Percentiles rank a stretch among this genome's conserved stretches.
Evolutionary conservation across 2,797 vertebrate genomes (phyloP).

Genomic region (Decapterus maruadsi): DNA sequence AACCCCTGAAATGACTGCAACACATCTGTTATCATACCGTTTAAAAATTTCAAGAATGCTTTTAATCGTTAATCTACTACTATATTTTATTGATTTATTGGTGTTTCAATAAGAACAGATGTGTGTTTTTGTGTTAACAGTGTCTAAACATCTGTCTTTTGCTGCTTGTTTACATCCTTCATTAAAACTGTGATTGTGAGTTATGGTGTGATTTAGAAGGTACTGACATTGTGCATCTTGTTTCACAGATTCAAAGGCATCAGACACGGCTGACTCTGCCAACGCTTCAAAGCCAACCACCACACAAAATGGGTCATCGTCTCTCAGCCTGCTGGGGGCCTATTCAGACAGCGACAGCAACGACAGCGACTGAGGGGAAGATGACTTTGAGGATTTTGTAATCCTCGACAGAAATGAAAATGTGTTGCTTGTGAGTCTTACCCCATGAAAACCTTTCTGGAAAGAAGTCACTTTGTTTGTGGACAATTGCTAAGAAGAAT

Average conservation of each 20-base stretch:
- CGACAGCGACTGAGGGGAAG: conserved; percentile 80
- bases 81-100: not conserved
- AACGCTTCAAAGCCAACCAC: conserved; percentile 35
- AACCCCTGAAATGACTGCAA: too few relatives aligned
- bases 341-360: conserved; percentile 92
- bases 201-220: not conserved
- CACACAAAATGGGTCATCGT: conserved; percentile 84
- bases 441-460: not conserved
- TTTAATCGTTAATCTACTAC: too few relatives aligned
- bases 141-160: not conserved
- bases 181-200: not conserved
- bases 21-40: too few relatives aligned
- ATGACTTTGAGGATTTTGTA: not conserved
- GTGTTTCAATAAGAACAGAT: not conserved
- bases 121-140: not conserved
- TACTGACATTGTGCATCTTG: conserved; percentile 4
- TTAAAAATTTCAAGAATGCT: too few relatives aligned
- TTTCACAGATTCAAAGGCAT: conserved; percentile 65
- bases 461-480: not conserved
- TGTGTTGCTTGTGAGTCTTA: not conserved
- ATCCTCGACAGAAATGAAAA: conserved; percentile 10
- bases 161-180: not conserved
- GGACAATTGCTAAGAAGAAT: not conserved
- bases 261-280: not conserved
- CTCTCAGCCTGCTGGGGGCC: conserved; percentile 90